Evolutionary conservation across 2,888 invertebrate species (phyloP).

Genomic region (Bedellia somnulentella): DNA sequence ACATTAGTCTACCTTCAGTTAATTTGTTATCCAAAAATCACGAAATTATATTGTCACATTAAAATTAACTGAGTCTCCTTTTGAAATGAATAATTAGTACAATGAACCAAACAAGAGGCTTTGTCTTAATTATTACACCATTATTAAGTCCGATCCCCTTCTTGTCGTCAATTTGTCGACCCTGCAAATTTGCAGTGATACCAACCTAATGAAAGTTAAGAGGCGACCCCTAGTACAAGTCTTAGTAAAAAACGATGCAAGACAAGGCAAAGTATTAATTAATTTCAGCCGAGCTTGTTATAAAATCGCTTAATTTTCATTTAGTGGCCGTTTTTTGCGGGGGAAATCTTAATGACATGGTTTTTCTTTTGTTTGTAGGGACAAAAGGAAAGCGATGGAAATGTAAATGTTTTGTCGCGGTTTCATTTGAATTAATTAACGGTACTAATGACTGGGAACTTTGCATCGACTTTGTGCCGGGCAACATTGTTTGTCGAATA

Average conservation of each 20-base stretch:
- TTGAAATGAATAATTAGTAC: conserved; percentile 50
- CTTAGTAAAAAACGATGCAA: conserved; percentile 27
- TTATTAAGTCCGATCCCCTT: conserved; percentile 36
- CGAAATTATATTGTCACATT: too few species aligned
- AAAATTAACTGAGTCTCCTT: too few species aligned
- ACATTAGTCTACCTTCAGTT: too few species aligned
- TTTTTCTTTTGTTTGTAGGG: conserved; percentile 33
- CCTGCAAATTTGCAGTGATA: conserved; percentile 27
- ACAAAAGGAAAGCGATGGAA: conserved; percentile 33
- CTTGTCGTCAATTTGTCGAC: conserved; percentile 17
- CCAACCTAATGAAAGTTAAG: conserved; percentile 29
- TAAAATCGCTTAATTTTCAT: conserved; percentile 52
- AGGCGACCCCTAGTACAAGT: conserved; percentile 18
- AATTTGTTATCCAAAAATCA: too few species aligned
- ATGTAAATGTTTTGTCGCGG: conserved; percentile 55
- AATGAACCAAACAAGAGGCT: conserved; percentile 35
- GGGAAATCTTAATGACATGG: conserved; percentile 31
- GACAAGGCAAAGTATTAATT: conserved; percentile 49
- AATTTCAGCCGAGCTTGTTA: conserved; percentile 44
- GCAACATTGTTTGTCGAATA: conserved; percentile 59
- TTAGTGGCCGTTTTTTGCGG: conserved; percentile 26
- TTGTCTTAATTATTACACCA: conserved; percentile 54
- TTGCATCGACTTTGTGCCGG: conserved; percentile 30
- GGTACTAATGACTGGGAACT: conserved; percentile 55
- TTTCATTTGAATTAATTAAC: conserved; percentile 61